Base-by-base conservation (phyloP, 2,888 invertebrate genomes). In the Caradrina clavipalpis region DNA sequence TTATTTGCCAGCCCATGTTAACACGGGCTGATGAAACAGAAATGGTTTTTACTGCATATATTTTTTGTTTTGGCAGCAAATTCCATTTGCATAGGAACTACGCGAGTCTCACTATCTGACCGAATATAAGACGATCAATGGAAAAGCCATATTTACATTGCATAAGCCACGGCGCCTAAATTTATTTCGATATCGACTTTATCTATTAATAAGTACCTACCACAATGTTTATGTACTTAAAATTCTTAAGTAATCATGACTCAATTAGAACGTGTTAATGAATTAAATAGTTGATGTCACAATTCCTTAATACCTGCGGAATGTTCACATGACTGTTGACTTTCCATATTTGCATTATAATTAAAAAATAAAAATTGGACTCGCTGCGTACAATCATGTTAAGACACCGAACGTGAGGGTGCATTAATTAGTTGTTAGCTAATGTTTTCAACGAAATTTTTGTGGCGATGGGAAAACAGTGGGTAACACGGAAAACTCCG, bases 391-490 rank as follows among this genome's bases (percentile, higher is more conserved):
- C 89, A 87, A 93, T 89, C 89, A 86, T 87, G 88, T 87, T 87
- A 86, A 86, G 85, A 82, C 63, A 84, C 58, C 73, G 51, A 19
- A 71, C 95, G 95, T 95, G 95, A 83, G 85, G 86, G 69, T 86
- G 95, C 95, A 95, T 95, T 95, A 94, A 95, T 95, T 89, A 86
- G 84, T 60, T 78, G 79, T 79, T 82, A 84, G 86, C 84, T 87
- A 84, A 88, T 85, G 86, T 88, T 89, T 87, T 72, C 86, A 83
- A 89, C 87, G 84, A 86, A 89, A 90, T 89, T 83, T 88, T 88
- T 89, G 86, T 88, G 84, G 76, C 82, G 54, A 78, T 82, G 82
- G 86, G 87, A 89, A 92, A 90, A 90, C 88, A 87, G 87, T 83
- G 87, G 84, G 86, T 84, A 86, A 87, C 87, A 87, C 84, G 85